These are phyloP conservation scores for Nebria salina DNA, from an alignment of 2,888 invertebrate genomes.

Conservation along the genomic window DNA sequence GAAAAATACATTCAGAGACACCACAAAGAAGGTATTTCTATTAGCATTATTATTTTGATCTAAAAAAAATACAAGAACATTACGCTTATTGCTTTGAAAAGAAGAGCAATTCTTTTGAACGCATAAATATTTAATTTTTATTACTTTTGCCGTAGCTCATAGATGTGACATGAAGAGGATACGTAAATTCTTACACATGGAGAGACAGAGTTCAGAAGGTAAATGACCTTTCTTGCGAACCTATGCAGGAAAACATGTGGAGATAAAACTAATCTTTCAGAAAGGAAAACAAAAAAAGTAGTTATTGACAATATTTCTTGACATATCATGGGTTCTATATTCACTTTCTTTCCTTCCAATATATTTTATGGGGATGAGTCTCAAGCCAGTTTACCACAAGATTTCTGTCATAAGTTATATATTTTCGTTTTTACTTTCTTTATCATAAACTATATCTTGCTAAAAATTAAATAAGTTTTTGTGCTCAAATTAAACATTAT, in stretches of 20 bases:
- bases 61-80: neutral
- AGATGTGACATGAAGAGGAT: neutral
- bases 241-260: neutral
- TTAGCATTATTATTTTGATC: neutral
- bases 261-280: neutral
- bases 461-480: too few relatives aligned
- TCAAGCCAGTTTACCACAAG: too few relatives aligned
- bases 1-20: neutral
- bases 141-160: neutral
- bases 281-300: too few relatives aligned
- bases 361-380: too few relatives aligned
- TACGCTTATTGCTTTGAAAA: neutral
- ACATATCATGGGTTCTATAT: too few relatives aligned
- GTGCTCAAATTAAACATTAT: too few relatives aligned
- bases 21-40: neutral
- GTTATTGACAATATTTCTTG: too few relatives aligned
- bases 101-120: neutral
- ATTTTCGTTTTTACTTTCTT: too few relatives aligned
- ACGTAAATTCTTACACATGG: neutral
- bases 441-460: too few relatives aligned
- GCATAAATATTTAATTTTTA: neutral
- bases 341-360: too few relatives aligned
- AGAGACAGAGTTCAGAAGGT: neutral
- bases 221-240: neutral
- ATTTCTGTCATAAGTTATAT: too few relatives aligned